Evolutionary conservation across 2,888 invertebrate genomes (phyloP), one percentile per base, ranked within the genome.

Genomic region (Melipona beecheii): DNA sequence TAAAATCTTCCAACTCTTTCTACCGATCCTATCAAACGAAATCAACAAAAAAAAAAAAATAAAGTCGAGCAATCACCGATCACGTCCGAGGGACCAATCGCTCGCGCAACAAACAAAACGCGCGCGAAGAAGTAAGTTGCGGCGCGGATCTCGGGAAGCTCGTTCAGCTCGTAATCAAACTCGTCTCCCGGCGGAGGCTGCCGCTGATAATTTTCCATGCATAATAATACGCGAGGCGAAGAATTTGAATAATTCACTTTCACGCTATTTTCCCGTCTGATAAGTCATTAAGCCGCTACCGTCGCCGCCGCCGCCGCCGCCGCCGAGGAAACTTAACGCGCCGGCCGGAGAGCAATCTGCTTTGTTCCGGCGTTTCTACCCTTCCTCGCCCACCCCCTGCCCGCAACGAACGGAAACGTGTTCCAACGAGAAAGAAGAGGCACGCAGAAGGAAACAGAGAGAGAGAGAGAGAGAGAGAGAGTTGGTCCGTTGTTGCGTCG

Each of bases 391-490:
- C 21, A 43, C 0, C 52, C 21, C 17, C 5, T 21, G 15, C 50
- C 86, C 86, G 78, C 86, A 87, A 87, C 82, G 87, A 70, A 64
- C 83, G 72, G 83, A 70, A 64, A 90, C 66, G 56, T 60, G 60
- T 17, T 43, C 6, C 21, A 88, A 89, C 90, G 91, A 84, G 91
- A 92, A 92, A 91, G 74, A 74, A 74, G 43, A 24, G 21, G 36
- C 54, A 24, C 54, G 52, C 52, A 64, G 4, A 65, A 76, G 87
- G 75, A 43, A 43, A 50, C 60, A 83, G 79, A 78, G 70, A 75
- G 83, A 79, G 11, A 68, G 66, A 36, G 62, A 5, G 56, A 31
- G 27, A 27, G n/a, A 49, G 58, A 49, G 24, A 65, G 5, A 75
- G 24, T 5, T 43, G 65, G 56, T 19, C 49, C 64, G 84, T 77